Conservation (phyloP, 1,140 invertebrate species). For the Leptinotarsa lineolata region DNA sequence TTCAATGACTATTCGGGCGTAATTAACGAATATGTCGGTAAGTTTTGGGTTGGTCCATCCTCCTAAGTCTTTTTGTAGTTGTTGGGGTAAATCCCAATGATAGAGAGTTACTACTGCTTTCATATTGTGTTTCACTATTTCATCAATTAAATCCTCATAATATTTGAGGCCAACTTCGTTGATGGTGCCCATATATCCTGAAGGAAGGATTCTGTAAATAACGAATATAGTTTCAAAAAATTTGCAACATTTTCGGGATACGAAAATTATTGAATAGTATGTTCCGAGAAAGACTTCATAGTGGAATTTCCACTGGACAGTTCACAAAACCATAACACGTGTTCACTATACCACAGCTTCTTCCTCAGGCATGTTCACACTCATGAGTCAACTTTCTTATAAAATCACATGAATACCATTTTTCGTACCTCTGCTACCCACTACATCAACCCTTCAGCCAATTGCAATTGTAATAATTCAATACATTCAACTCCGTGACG, state of each 20-base stretch:
- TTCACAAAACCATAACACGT: background rate
- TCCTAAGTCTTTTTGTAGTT: background rate
- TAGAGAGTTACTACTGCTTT: background rate
- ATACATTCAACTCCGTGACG: no score
- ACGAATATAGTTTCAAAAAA: no score
- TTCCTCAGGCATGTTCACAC: no score
- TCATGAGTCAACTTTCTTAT: no score
- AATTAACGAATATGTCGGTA: background rate
- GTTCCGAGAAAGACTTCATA: no score
- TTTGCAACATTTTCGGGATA: no score
- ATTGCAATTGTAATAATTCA: no score
- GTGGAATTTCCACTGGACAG: background rate
- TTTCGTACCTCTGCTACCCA: no score
- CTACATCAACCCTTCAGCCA: no score
- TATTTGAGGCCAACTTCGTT: background rate
- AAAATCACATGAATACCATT: no score
- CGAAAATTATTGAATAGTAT: no score
- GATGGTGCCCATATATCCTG: background rate
- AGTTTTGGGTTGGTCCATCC: background rate
- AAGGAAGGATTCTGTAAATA: background rate
- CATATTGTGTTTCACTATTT: slow-evolving; percentile 1
- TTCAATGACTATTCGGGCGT: background rate
- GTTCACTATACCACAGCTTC: background rate
- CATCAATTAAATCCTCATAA: background rate
- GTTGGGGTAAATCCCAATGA: slow-evolving; percentile 4